phyloP scores from a whole-genome alignment of 2,113 vertebrate species.

The Lophotis ruficrista region DNA sequence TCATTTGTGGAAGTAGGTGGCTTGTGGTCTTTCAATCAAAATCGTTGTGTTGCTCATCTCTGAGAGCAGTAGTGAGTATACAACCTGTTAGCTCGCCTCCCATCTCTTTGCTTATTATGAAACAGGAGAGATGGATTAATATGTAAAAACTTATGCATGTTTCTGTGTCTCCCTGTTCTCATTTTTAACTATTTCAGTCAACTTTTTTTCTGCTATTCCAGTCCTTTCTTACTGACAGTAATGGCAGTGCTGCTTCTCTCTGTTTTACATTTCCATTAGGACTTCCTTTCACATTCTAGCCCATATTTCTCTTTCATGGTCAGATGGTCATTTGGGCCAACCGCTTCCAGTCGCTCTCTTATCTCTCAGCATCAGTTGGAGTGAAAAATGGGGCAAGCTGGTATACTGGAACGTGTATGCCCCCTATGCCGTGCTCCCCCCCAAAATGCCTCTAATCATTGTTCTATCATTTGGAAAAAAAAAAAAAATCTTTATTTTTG shows the following conservation, averaged over 20 bases:
- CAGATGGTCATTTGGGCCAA: slow-evolving; percentile 21
- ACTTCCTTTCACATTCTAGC: background rate
- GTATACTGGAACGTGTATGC: background rate
- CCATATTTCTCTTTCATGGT: background rate
- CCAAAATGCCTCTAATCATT: background rate
- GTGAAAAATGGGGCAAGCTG: background rate
- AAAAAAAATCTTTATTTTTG: background rate
- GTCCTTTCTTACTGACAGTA: background rate
- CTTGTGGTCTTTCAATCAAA: background rate
- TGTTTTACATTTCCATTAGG: background rate
- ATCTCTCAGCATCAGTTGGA: background rate
- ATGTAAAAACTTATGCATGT: background rate
- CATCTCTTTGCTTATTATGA: background rate
- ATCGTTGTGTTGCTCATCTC: background rate
- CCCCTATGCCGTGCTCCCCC: background rate
- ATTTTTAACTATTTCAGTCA: background rate
- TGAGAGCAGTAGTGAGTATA: background rate
- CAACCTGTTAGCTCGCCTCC: background rate
- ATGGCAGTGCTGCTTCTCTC: background rate
- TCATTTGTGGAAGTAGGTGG: background rate
- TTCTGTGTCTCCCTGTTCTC: background rate
- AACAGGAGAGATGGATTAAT: background rate
- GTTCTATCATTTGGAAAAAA: background rate
- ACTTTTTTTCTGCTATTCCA: background rate
- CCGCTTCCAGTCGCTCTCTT: background rate